Base-by-base conservation (phyloP, 2,113 vertebrate species). In the Neolamprologus sp. region DNA sequence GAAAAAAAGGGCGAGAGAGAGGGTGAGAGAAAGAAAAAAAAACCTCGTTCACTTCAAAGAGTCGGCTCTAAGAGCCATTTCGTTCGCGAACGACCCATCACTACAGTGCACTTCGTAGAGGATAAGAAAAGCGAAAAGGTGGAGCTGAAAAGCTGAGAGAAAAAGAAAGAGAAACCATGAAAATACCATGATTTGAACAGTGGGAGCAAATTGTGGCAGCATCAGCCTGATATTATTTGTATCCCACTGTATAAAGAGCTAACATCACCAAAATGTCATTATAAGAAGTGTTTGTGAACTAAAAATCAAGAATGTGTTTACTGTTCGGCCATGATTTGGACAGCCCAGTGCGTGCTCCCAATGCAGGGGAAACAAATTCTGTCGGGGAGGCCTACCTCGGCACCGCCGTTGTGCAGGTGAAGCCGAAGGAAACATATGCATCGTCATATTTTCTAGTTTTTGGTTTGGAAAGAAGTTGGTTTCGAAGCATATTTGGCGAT, bases 351-450 rank as follows among this genome's bases (percentile, higher is more conserved):
- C 2, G n/a, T 31, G 55, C 26, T 28, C 55, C 26, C 5, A 28
- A 5, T 58, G 55, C 55, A 58, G 55, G 55, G 4, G 55, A 57
- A 57, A 57, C 2, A 16, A 57, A 28, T 57, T 9, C 13, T 1
- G 55, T 17, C 14, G 14, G 14, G 55, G 26, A 17, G 26, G 0
- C 26, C 26, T 31, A 17, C 55, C 5, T 60, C 9, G 1, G 55
- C 26, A 58, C 2, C 7, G 1, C 55, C 5, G 5, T 6, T 58
- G 55, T 16, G 55, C 55, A 0, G 55, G 26, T 58, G 57, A 31
- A 60, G 26, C 57, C 0, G 3, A 60, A 60, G 57, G 14, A 1
- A 60, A 60, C 14, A 17, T 60, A 10, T 60, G 57, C 5, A 0
- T 58, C 14, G 0, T 17, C 57, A 60, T 60, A 31, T 31, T 60